phyloP scores from a whole-genome alignment of 2,797 vertebrate species.

The Urocyon cinereoargenteus region DNA sequence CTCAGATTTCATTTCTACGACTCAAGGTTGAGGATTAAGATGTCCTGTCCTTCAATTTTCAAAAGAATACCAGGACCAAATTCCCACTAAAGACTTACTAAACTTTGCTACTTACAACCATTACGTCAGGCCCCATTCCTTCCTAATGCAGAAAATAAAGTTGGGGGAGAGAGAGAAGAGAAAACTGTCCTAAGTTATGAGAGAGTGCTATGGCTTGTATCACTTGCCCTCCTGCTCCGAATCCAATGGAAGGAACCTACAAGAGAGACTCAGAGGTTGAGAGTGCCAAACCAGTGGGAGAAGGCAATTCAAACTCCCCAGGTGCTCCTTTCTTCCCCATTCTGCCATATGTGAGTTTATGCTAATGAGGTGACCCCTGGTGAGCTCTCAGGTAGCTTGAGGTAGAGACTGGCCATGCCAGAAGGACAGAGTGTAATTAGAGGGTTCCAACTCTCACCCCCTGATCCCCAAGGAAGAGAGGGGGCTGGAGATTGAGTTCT shows the following conservation, averaged over 20 bases:
- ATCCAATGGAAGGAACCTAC: neutral
- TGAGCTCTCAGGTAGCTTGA: too few species aligned
- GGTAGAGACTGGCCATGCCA: neutral
- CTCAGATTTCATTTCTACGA: neutral
- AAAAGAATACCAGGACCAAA: too few species aligned
- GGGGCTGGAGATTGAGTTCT: neutral
- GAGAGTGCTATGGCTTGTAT: neutral
- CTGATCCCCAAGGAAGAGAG: neutral
- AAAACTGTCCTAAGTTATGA: neutral
- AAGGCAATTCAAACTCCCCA: neutral
- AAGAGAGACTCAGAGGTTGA: neutral
- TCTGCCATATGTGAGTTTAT: neutral
- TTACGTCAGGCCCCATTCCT: neutral
- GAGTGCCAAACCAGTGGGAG: too few species aligned
- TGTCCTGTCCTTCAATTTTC: neutral
- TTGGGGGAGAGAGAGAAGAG: neutral
- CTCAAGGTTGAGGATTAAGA: neutral
- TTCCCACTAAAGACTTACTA: neutral
- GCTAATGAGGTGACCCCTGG: neutral
- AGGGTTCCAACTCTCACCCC: fast-evolving
- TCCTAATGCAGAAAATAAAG: neutral
- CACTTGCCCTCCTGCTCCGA: neutral
- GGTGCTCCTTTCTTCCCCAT: neutral
- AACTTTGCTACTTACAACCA: neutral
- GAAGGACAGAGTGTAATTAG: neutral